Conservation (phyloP, 2,113 vertebrate genomes). For the Bubo scandiacus region DNA sequence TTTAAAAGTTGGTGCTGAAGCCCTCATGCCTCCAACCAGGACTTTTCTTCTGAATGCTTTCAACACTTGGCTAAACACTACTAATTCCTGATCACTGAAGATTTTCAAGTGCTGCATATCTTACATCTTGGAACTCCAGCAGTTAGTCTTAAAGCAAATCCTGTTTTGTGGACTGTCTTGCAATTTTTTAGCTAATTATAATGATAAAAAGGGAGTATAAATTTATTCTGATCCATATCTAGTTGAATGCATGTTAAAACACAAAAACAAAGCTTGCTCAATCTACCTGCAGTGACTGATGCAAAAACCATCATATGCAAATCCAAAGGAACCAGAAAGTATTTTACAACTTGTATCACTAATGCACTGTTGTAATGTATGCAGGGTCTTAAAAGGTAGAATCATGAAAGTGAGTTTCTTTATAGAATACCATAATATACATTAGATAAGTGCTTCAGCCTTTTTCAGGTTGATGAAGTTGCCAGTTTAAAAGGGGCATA, state of each 20-base stretch:
- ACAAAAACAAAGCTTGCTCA: conserved; percentile 88
- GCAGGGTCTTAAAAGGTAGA: conserved; percentile 72
- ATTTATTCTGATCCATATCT: conserved; percentile 86
- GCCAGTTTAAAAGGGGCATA: conserved; percentile 61
- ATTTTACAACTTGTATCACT: conserved; percentile 86
- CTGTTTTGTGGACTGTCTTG: conserved; percentile 92
- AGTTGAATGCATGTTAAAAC: conserved; percentile 93
- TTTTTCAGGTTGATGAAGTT: conserved; percentile 64
- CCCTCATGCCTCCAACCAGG: conserved; percentile 86
- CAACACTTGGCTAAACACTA: conserved; percentile 83
- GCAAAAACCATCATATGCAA: conserved; percentile 91
- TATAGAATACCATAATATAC: conserved; percentile 44
- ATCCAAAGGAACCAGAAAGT: conserved; percentile 86
- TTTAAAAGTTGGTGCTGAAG: conserved; percentile 91
- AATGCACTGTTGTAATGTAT: conserved; percentile 85
- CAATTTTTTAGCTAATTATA: conserved; percentile 92
- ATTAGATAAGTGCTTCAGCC: conserved; percentile 62
- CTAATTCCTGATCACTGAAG: conserved; percentile 80
- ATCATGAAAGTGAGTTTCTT: conserved; percentile 65
- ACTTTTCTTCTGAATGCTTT: conserved; percentile 85
- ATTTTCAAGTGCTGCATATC: conserved; percentile 85
- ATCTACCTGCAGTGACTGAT: conserved; percentile 93
- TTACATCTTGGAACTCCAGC: conserved; percentile 82
- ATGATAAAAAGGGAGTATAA: conserved; percentile 90
- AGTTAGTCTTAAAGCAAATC: conserved; percentile 84